phyloP scores from a whole-genome alignment of 2,797 vertebrate species.

The Danionella dracula region DNA sequence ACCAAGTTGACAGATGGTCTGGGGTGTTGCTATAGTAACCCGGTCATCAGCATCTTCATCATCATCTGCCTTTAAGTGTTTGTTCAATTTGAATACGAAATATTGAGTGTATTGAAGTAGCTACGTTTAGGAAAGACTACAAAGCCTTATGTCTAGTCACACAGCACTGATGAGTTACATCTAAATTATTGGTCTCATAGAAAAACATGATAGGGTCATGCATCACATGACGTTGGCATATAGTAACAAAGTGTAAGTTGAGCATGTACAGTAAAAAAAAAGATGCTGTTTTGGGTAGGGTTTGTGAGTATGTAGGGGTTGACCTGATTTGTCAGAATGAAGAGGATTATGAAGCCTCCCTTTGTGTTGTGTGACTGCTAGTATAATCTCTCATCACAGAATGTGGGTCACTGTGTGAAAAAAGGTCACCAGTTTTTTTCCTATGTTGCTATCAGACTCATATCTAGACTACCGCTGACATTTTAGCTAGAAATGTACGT shows the following conservation, averaged over 20 bases:
- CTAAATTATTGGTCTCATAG: not conserved
- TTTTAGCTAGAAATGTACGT: no score
- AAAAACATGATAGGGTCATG: no score
- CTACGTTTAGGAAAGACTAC: not conserved
- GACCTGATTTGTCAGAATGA: slow-evolving; percentile 29
- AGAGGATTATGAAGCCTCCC: slow-evolving; percentile 24
- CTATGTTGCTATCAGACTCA: not conserved
- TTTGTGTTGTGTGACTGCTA: slow-evolving; percentile 5
- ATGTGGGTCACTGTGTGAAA: slow-evolving; percentile 39
- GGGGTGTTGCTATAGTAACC: slow-evolving; percentile 3
- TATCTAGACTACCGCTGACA: no score
- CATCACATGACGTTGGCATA: no score
- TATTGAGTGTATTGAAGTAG: no score
- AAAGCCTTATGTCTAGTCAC: not conserved
- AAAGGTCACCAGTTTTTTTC: not conserved
- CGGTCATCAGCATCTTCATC: slow-evolving; percentile 8
- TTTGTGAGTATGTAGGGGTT: slow-evolving; percentile 19
- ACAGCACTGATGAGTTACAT: not conserved
- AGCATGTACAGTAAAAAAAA: no score
- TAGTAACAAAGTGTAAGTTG: no score
- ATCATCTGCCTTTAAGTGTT: not conserved
- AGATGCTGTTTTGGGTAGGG: slow-evolving; percentile 1
- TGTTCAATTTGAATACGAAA: no score
- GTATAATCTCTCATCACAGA: slow-evolving; percentile 23
- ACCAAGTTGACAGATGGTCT: slow-evolving; percentile 14